These are phyloP conservation scores for Portevinia maculata DNA, from an alignment of 2,888 invertebrate species.

Conservation along the genomic window DNA sequence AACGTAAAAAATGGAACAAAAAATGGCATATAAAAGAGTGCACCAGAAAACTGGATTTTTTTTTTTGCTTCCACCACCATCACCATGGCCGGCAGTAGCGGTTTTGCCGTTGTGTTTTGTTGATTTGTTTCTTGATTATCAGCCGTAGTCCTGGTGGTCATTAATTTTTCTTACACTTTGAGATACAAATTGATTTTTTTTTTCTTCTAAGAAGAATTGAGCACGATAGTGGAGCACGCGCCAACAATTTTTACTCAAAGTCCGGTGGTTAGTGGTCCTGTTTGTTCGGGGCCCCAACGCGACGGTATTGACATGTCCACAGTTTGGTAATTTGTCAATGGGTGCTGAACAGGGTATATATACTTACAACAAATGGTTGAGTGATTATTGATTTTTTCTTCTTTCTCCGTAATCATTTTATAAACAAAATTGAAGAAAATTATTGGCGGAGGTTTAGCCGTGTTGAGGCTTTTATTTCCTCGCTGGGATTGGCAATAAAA, in stretches of 20 bases:
- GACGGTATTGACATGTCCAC: constrained; percentile 64
- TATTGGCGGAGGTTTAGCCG: not conserved
- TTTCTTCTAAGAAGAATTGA: constrained; percentile 49
- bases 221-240: constrained; percentile 56
- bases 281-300: constrained; percentile 21
- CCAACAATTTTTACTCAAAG: constrained; percentile 37
- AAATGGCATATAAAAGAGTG: constrained; percentile 52
- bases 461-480: constrained; percentile 13
- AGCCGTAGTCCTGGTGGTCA: constrained; percentile 59
- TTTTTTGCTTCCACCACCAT: not conserved
- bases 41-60: constrained; percentile 42
- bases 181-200: constrained; percentile 70
- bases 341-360: constrained; percentile 34
- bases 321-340: constrained; percentile 66
- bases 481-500: constrained; percentile 2
- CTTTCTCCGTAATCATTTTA: constrained; percentile 16
- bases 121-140: constrained; percentile 56
- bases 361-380: constrained; percentile 28
- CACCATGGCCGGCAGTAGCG: constrained; percentile 24
- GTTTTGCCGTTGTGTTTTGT: constrained; percentile 58
- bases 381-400: constrained; percentile 29
- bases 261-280: constrained; percentile 38
- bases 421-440: constrained; percentile 45
- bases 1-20: constrained; percentile 1
- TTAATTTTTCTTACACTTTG: constrained; percentile 69